Percentiles rank a stretch among this genome's conserved stretches.
phyloP scores from a whole-genome alignment of 1,140 invertebrate genomes.

The Zophobas atratus region DNA sequence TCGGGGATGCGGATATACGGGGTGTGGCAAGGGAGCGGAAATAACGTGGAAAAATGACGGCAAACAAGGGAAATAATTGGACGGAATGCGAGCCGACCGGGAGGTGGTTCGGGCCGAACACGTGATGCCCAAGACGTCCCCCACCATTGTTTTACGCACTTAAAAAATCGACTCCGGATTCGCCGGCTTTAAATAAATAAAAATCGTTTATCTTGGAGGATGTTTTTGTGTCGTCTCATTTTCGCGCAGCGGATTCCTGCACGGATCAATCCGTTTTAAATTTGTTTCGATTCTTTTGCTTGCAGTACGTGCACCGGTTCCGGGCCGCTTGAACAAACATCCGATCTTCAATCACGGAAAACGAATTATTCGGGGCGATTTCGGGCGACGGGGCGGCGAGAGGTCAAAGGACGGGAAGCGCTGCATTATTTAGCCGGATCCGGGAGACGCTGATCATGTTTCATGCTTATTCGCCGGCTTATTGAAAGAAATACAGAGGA shows the following conservation, averaged over 20 bases:
- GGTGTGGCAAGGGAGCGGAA: neutral
- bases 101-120: too few relatives aligned
- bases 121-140: too few relatives aligned
- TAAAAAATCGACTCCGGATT: neutral
- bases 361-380: neutral
- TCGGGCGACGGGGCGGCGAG: neutral
- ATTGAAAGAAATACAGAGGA: too few relatives aligned
- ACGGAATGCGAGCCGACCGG: too few relatives aligned
- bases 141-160: neutral
- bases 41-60: too few relatives aligned
- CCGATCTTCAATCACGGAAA: constrained; percentile 2
- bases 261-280: constrained; percentile 16
- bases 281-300: neutral
- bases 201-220: neutral
- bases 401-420: neutral
- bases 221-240: neutral
- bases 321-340: constrained; percentile 3
- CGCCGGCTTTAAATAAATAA: constrained; percentile 2
- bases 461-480: too few relatives aligned
- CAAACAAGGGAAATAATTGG: too few relatives aligned
- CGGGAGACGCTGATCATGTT: too few relatives aligned
- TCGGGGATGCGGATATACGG: neutral
- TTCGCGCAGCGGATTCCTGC: constrained; percentile 9
- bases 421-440: too few relatives aligned
- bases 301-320: neutral